Evolutionary conservation across 2,797 vertebrate species (phyloP), one percentile per base, ranked within the genome.

Genomic region (Cottoperca gobio): DNA sequence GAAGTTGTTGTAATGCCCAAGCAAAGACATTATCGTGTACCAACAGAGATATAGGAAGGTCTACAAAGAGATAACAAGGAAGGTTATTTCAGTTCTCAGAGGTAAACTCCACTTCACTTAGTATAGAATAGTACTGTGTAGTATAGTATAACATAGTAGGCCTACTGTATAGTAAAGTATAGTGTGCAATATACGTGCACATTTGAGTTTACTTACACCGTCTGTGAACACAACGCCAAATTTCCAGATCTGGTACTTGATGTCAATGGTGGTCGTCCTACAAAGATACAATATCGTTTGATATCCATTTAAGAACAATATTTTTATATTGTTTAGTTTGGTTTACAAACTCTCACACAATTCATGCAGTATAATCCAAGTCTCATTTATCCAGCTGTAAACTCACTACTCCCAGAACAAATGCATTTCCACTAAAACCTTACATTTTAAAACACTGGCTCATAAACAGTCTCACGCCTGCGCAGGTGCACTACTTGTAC

Each of bases 1-100:
- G 95, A 99, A 98, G 89, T 97, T 96, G 95, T 98, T 99, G 93
- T 98, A 98, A 91, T 99, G 97, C 0, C 97, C 97, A 2, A 99
- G 95, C 71, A 97, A 76, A 19, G 97, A 99, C 97, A 99, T 99
- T 37, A 97, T 90, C 69, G 92, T 90, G 91, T 99, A 99, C 97
- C 97, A 99, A 28, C 96, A 95, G 76, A 99, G 94, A 81, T 99
- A 99, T 2, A 98, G 94, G 92, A 98, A 99, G 1, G 97, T 97
- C 97, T 99, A 76, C 37, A 55, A 31, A 57, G 37, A 82, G 1
- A 79, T 2, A 28, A 58, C 35, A 57, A 19, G 1, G 8, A 28
- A 2, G 11, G 14, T 67, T 58, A 1, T 49, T 54, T 55, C 48
- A 52, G 9, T 26, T 69, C 21, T 31, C 14, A 63, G 5, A 64